Conservation (phyloP, 2,888 invertebrate species). For the Calephelis perditalis region DNA sequence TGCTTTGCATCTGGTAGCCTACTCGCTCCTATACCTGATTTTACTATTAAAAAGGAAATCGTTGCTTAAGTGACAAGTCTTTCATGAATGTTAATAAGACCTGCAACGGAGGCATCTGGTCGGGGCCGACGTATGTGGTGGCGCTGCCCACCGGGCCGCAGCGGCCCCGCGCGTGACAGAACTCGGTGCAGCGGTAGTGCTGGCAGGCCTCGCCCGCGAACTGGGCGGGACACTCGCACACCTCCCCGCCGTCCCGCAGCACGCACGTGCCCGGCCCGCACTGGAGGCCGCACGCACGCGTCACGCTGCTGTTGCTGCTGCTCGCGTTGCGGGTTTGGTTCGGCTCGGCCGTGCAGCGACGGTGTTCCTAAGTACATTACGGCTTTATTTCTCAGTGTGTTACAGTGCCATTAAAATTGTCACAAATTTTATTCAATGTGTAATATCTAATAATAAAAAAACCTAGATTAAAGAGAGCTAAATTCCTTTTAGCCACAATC, state of each 20-base stretch:
- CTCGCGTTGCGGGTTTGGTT: slow-evolving; percentile 25
- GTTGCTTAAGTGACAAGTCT: no score
- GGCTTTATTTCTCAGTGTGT: no score
- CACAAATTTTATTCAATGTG: no score
- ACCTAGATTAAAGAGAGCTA: no score
- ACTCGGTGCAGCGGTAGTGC: slow-evolving; percentile 82
- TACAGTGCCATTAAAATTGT: no score
- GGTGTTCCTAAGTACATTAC: slow-evolving; percentile 33
- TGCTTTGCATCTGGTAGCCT: no score
- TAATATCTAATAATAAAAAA: no score
- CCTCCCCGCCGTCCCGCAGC: slow-evolving; percentile 69
- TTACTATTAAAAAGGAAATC: no score
- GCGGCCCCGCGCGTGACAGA: slow-evolving; percentile 75
- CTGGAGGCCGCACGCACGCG: slow-evolving; percentile 57
- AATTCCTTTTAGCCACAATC: no score
- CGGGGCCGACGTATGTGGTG: slow-evolving; percentile 21
- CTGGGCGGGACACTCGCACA: slow-evolving; percentile 81
- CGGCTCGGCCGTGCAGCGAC: slow-evolving; percentile 40
- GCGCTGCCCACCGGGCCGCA: slow-evolving; percentile 38
- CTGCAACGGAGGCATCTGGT: slow-evolving; percentile 68
- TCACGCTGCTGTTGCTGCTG: slow-evolving; percentile 26
- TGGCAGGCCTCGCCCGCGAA: slow-evolving; percentile 83
- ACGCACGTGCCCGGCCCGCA: slow-evolving; percentile 59
- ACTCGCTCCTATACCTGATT: no score
- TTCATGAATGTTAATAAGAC: slow-evolving; percentile 38